Percentiles rank a stretch among this genome's conserved stretches.
Evolutionary conservation across 2,113 vertebrate species (phyloP).

Genomic region (Mionectes macconnelli): DNA sequence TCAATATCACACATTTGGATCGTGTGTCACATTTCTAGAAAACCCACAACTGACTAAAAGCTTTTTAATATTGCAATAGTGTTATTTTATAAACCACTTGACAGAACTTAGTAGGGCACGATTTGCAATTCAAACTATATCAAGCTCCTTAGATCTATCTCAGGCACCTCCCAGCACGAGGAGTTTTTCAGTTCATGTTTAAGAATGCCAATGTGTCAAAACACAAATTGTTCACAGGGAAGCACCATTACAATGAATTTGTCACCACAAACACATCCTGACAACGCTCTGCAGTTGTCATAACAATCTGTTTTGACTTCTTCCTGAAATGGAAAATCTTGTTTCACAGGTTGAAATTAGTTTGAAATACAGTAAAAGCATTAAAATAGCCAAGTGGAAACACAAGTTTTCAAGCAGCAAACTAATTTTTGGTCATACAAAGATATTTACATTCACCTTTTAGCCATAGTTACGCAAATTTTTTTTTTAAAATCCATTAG

Average conservation of each 20-base stretch:
- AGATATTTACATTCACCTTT: neutral
- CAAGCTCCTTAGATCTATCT: neutral
- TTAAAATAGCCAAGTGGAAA: neutral
- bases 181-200: neutral
- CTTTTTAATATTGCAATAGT: neutral
- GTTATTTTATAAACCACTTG: neutral
- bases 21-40: neutral
- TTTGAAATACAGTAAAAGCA: neutral
- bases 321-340: constrained; percentile 27
- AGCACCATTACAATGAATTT: constrained; percentile 20
- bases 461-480: neutral
- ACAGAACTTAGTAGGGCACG: neutral
- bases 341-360: constrained; percentile 25
- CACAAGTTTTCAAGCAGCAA: neutral
- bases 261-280: constrained; percentile 37
- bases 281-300: constrained; percentile 31
- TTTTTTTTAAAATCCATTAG: neutral
- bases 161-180: neutral
- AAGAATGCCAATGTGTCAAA: neutral
- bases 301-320: constrained; percentile 37
- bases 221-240: constrained; percentile 5
- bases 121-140: neutral
- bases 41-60: neutral
- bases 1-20: neutral
- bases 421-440: neutral